Evolutionary conservation across 1,140 invertebrate genomes (phyloP), one percentile per base, ranked within the genome.

Genomic region (Prorops nasuta): DNA sequence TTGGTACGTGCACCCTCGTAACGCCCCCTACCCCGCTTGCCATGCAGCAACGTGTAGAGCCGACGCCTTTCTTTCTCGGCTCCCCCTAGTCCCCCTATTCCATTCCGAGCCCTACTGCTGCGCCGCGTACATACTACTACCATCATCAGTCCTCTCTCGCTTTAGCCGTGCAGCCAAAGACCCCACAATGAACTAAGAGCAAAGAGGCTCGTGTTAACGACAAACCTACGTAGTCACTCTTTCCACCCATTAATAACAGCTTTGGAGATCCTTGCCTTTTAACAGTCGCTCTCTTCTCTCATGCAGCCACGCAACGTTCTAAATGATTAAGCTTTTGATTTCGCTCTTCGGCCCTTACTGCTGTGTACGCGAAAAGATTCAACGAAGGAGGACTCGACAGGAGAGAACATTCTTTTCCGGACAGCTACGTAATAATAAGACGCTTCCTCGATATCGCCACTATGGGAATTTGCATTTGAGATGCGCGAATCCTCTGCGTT

Each of bases 211-310:
- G 38, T 40, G 38, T 21, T 20, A 40, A 21, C 16, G 38, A 19
- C 19, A 40, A 40, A 40, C 19, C 24, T 42, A 18, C 28, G 32
- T 44, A 40, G 38, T 34, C 16, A 32, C 35, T 42, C 19, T 35
- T 12, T n/a, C 19, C 20, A 21, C 24, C 24, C 61, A 62, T 60
- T 66, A 66, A 62, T 66, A 66, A 66, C 56, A 61, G 59, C 61
- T 60, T 61, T 58, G 46, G 54, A 59, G 61, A 64, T 60, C 59
- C 63, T 66, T 63, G 66, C 59, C 58, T 66, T 68, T 68, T 60
- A 68, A 66, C 66, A 63, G 61, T 55, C 51, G 44, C 14, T 44
- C 54, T 17, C 17, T 6, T 28, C 24, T 4, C 4, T 28, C 10
- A 28, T 10, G 10, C 10, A 6, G 10, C 4, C 10, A 4, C 24